A percentile compares a stretch with the other conserved stretches of the same genome.
Conservation (phyloP, 2,797 vertebrate genomes). For the Clamator glandarius region DNA sequence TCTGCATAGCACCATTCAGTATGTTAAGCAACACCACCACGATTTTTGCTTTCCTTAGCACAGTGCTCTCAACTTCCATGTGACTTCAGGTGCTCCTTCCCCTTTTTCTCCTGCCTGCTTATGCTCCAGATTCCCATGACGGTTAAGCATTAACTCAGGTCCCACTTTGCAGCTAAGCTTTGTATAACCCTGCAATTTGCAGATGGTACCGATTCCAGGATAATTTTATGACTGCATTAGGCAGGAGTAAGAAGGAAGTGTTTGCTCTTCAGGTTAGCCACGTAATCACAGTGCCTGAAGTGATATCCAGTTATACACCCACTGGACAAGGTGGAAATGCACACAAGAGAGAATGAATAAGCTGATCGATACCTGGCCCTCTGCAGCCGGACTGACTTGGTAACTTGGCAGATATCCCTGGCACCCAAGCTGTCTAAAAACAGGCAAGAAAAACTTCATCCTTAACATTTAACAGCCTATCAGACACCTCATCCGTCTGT, state of each 20-base stretch:
- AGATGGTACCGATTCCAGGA: not conserved
- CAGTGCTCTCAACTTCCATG: not conserved
- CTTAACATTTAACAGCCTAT: not conserved
- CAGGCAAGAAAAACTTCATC: not conserved
- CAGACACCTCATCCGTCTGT: not conserved
- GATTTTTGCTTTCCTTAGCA: not conserved
- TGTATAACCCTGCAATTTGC: not conserved
- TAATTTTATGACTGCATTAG: not conserved
- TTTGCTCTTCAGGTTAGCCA: not conserved
- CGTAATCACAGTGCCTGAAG: not conserved
- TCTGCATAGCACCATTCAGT: not conserved
- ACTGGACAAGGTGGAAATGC: not conserved
- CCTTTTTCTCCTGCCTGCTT: not conserved
- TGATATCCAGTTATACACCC: not conserved
- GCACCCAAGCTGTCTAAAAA: not conserved
- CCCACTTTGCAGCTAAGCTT: not conserved
- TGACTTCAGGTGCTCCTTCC: not conserved
- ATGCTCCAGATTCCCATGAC: not conserved
- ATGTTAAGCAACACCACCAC: not conserved
- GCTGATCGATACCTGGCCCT: not conserved
- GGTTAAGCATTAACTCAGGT: not conserved
- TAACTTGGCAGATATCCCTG: not conserved
- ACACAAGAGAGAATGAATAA: not conserved
- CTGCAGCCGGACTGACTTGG: not conserved
- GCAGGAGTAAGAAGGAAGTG: not conserved